phyloP scores from a whole-genome alignment of 2,888 invertebrate species.

The Mantis religiosa region DNA sequence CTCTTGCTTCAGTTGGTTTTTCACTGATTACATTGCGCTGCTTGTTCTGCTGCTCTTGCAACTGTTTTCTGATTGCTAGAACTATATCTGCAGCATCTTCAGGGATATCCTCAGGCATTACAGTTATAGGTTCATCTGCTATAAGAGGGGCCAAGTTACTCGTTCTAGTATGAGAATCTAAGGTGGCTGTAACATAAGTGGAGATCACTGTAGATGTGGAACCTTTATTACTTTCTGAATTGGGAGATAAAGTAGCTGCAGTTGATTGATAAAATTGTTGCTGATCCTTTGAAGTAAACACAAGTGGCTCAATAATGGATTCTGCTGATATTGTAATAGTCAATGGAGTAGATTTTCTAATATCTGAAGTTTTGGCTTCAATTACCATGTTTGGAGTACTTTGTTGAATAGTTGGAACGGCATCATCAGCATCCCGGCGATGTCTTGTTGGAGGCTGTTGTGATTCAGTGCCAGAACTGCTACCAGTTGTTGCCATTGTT shows the following conservation, averaged over 20 bases:
- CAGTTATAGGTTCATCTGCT: neutral
- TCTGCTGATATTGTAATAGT: neutral
- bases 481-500: neutral
- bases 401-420: neutral
- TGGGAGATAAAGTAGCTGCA: neutral
- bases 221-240: neutral
- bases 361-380: neutral
- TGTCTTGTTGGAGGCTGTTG: constrained; percentile 35
- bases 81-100: neutral
- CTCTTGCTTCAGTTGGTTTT: constrained; percentile 1
- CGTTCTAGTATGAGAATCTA: neutral
- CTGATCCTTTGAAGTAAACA: neutral
- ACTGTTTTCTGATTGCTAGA: constrained; percentile 3
- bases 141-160: neutral
- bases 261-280: neutral
- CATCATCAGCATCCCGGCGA: constrained; percentile 33
- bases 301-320: neutral
- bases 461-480: constrained; percentile 4
- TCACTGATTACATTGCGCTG: neutral
- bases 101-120: neutral
- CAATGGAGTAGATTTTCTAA: neutral
- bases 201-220: neutral
- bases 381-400: neutral
- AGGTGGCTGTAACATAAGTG: neutral
- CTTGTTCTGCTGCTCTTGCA: neutral